These are phyloP conservation scores for Leptopilina syphax DNA, from an alignment of 2,888 invertebrate species.

Conservation along the genomic window DNA sequence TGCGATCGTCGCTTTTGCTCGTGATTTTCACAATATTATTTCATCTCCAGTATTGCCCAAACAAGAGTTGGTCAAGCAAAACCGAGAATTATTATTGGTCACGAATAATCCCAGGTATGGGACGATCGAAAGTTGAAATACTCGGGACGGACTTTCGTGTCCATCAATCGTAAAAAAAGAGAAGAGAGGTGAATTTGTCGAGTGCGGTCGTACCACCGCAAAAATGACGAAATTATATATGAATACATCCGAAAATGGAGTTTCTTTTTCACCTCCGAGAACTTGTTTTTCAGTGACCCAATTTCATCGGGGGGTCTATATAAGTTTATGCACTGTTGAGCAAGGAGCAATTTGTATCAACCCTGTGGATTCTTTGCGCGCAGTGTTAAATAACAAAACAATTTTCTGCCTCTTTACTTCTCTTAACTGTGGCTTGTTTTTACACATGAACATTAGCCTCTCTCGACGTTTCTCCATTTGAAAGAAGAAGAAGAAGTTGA, in stretches of 20 bases:
- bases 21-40: constrained; percentile 70
- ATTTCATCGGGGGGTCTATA: background rate
- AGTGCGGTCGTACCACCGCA: constrained; percentile 2
- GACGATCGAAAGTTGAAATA: background rate
- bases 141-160: constrained; percentile 6
- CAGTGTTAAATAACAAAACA: constrained; percentile 20
- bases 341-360: constrained; percentile 16
- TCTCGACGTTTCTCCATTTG: constrained; percentile 6
- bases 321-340: constrained; percentile 3
- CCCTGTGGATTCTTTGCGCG: background rate
- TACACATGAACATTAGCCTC: constrained; percentile 7
- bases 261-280: background rate
- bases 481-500: constrained; percentile 5
- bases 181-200: constrained; percentile 21
- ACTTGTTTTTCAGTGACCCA: constrained; percentile 22
- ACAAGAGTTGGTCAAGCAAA: constrained; percentile 43
- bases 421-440: constrained; percentile 16
- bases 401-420: constrained; percentile 12
- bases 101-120: constrained; percentile 37
- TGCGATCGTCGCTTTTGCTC: constrained; percentile 52
- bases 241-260: constrained; percentile 1
- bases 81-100: constrained; percentile 33
- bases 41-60: constrained; percentile 53
- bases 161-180: constrained; percentile 35
- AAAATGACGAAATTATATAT: constrained; percentile 33